Evolutionary conservation across 2,113 vertebrate genomes (phyloP), one percentile per base, ranked within the genome.

Genomic region (Sinosuthora webbiana): DNA sequence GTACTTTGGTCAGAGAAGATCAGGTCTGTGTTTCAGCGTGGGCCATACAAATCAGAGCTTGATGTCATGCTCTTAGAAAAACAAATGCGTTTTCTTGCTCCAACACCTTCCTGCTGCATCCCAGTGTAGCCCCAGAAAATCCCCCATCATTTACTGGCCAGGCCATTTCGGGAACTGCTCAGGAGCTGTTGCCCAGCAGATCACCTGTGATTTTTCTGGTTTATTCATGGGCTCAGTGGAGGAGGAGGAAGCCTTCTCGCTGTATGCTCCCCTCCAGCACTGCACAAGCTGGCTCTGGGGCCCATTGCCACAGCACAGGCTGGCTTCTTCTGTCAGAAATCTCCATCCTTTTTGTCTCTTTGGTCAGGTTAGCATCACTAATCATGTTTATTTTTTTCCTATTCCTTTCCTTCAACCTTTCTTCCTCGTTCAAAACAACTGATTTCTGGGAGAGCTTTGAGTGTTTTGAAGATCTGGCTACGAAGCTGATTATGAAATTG

Each of bases 31-130:
- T 79, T 74, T 83, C 63, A 69, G 16, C 0, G 1, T 9, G 30
- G 42, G 30, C 39, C 39, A 20, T 3, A 55, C 27, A 63, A 86
- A 65, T 45, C 75, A 49, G 64, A 59, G 35, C 31, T 55, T 10
- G 33, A 37, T 35, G 25, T 13, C 35, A 23, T 0, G 1, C 14
- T 76, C 50, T 35, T 59, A 70, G 59, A 35, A 81, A 74, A 70
- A 8, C 13, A 37, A 65, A 47, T 0, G 1, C 0, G 1, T 59
- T 74, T 80, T 67, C 71, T 74, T 33, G 7, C 17, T 87, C 50
- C 30, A 13, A 0, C 13, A n/a, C 11, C 45, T 55, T 65, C 19
- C 37, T 69, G 74, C 69, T 75, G 35, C 57, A 31, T 44, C 23
- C 31, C 0, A 0, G 25, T 11, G 28, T 44, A 87, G 50, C 24